Evolutionary conservation across 2,888 invertebrate genomes (phyloP).

Genomic region (Amiota minor): DNA sequence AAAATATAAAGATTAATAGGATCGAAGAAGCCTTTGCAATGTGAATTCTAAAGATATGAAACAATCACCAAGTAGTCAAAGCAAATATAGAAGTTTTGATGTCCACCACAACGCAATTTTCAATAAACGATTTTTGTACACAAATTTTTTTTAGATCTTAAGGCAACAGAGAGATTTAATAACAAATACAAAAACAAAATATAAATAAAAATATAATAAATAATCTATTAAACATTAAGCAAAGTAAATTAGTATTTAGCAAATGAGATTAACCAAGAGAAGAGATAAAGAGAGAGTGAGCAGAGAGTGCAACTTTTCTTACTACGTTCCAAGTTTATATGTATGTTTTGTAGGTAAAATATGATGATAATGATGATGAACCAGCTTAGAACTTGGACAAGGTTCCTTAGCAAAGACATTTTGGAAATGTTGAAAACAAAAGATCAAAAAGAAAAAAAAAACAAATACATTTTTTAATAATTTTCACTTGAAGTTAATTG

Average conservation of each 20-base stretch:
- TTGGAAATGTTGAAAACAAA: constrained; percentile 15
- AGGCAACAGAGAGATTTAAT: neutral
- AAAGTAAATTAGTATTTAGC: constrained; percentile 21
- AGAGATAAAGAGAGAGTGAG: neutral
- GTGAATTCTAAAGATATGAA: constrained; percentile 8
- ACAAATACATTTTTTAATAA: constrained; percentile 10
- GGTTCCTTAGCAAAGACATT: constrained; percentile 21
- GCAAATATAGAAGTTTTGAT: neutral
- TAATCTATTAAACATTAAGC: constrained; percentile 3
- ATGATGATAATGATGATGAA: too few species aligned
- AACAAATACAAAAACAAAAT: neutral
- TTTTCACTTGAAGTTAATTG: constrained; percentile 17
- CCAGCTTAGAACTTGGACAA: neutral
- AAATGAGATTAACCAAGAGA: constrained; percentile 21
- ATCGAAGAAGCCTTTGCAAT: neutral
- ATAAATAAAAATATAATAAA: neutral
- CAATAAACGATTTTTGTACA: constrained; percentile 24
- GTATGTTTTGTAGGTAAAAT: neutral
- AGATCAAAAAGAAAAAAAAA: neutral
- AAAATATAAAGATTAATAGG: neutral
- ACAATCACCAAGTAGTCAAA: constrained; percentile 17
- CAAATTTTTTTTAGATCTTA: constrained; percentile 18
- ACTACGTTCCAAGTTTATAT: constrained; percentile 18
- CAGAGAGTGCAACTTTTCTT: neutral
- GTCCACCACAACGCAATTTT: constrained; percentile 22